Evolutionary conservation across 2,797 vertebrate species (phyloP).

Genomic region (Paramormyrops hopkinsi): DNA sequence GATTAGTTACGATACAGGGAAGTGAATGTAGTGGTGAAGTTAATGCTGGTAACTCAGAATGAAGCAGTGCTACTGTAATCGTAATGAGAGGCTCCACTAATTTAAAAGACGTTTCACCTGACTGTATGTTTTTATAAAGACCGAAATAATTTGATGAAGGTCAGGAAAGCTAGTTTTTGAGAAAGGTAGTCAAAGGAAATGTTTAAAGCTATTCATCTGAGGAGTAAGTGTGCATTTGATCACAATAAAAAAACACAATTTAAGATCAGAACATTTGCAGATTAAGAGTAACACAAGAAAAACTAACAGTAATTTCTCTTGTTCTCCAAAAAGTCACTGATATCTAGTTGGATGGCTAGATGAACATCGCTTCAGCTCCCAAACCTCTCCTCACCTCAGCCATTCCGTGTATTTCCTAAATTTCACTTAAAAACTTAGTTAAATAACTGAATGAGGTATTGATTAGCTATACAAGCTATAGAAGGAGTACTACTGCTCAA

Average conservation of each 20-base stretch:
- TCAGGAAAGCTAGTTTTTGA: too few species aligned
- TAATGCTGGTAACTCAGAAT: background rate
- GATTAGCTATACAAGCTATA: background rate
- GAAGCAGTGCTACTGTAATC: background rate
- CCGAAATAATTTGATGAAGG: too few species aligned
- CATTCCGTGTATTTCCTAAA: background rate
- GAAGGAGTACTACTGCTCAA: background rate
- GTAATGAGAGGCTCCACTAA: background rate
- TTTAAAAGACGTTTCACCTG: background rate
- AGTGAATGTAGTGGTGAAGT: background rate
- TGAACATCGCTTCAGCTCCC: background rate
- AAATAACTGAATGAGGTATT: background rate
- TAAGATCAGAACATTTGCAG: background rate
- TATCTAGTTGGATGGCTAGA: background rate
- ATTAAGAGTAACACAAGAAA: background rate
- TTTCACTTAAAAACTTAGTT: background rate
- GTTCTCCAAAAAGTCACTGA: background rate
- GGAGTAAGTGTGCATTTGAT: too few species aligned
- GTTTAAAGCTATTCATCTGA: too few species aligned
- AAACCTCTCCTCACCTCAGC: background rate
- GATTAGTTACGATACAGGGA: background rate
- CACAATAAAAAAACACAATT: too few species aligned
- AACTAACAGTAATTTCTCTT: background rate
- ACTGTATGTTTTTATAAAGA: too few species aligned
- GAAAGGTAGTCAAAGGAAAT: too few species aligned